A percentile compares a stretch with the other conserved stretches of the same genome.
Conservation (phyloP, 2,888 invertebrate species). For the Lasioglossum morio region DNA sequence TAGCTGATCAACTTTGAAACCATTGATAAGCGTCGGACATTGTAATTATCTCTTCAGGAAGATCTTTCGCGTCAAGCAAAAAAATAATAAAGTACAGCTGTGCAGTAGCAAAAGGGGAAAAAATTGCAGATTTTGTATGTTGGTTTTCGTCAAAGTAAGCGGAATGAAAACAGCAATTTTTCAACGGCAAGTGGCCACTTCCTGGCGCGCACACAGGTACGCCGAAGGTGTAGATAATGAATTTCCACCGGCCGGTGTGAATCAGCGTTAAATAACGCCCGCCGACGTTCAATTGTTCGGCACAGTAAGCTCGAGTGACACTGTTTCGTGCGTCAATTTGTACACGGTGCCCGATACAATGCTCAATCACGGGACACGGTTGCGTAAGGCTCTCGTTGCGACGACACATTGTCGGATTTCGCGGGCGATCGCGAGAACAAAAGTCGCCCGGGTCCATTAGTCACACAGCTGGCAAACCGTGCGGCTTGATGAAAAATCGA, state of each 20-base stretch:
- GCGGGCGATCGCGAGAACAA: slow-evolving; percentile 40
- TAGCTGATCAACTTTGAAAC: not conserved
- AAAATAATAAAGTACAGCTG: not conserved
- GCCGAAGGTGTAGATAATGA: not conserved
- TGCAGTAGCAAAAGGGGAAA: not conserved
- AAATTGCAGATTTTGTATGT: not conserved
- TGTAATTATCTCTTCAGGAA: not conserved
- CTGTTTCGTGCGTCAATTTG: slow-evolving; percentile 30
- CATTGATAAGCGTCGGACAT: not conserved
- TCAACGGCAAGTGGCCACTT: slow-evolving; percentile 18
- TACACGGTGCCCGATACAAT: slow-evolving; percentile 37
- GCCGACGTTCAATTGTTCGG: slow-evolving; percentile 42
- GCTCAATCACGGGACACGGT: slow-evolving; percentile 37
- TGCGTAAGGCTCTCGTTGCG: slow-evolving; percentile 38
- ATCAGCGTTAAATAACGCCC: slow-evolving; percentile 34
- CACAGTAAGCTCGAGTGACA: slow-evolving; percentile 37
- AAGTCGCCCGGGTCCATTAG: slow-evolving; percentile 28
- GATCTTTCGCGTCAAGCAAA: not conserved
- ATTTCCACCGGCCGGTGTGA: not conserved
- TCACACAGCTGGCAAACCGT: slow-evolving; percentile 20
- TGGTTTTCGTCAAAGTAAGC: not conserved
- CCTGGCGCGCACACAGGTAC: not conserved
- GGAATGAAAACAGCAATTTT: not conserved
- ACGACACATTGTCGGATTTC: slow-evolving; percentile 42
- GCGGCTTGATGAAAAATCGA: slow-evolving; percentile 28